A percentile compares a stretch with the other conserved stretches of the same genome.
phyloP scores from a whole-genome alignment of 1,140 invertebrate genomes.

The Cydia splendana region DNA sequence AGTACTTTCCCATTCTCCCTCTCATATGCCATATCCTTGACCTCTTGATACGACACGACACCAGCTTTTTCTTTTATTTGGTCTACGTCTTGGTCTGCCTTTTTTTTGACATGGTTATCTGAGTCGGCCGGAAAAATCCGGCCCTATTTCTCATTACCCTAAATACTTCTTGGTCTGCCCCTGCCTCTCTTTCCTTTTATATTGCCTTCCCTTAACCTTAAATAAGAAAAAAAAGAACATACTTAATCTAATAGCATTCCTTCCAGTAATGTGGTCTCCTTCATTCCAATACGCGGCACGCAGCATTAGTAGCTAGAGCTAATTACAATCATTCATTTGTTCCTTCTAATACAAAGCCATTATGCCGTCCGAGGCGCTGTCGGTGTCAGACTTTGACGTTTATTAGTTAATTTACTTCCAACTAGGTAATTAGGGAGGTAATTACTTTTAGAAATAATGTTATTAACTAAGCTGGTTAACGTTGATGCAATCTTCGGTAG shows the following conservation, averaged over 20 bases:
- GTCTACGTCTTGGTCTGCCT: no score
- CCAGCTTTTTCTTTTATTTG: no score
- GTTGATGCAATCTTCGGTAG: background rate
- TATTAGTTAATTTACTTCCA: background rate
- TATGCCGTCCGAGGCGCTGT: background rate
- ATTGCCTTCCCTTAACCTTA: no score
- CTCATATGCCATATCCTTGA: no score
- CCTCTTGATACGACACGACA: no score
- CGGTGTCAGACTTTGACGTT: background rate
- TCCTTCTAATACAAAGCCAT: background rate
- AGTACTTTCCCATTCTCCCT: no score
- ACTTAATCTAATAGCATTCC: background rate
- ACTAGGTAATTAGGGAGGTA: background rate
- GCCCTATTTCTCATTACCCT: no score
- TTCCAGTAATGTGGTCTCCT: background rate
- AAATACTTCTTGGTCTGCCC: no score
- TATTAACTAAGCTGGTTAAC: background rate
- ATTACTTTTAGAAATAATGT: slow-evolving; percentile 12
- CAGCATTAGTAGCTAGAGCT: background rate
- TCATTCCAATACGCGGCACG: background rate
- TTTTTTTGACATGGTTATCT: no score
- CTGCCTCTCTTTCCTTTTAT: no score
- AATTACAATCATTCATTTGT: slow-evolving; percentile 1
- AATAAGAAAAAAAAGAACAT: no score
- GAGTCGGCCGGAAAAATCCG: no score